phyloP scores from a whole-genome alignment of 2,888 invertebrate genomes.

The Erebia epiphron region DNA sequence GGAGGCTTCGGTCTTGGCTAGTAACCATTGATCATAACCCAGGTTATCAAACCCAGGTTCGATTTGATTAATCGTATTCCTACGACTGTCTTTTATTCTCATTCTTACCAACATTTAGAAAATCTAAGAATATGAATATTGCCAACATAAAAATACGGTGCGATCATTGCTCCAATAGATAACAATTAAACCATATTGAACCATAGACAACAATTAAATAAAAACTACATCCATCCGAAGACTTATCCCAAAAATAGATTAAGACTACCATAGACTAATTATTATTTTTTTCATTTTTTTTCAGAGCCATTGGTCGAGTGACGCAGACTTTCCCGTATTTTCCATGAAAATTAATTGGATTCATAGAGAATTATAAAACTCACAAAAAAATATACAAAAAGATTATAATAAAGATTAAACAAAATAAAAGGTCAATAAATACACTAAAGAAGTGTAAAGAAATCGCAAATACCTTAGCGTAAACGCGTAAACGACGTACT shows the following conservation, averaged over 20 bases:
- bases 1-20: too few species aligned
- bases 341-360: conserved; percentile 2
- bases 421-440: too few species aligned
- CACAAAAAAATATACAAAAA: too few species aligned
- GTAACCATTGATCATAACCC: too few species aligned
- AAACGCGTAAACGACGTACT: too few species aligned
- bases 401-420: too few species aligned
- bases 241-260: too few species aligned
- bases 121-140: neutral
- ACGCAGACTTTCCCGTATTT: conserved; percentile 12
- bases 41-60: too few species aligned
- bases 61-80: too few species aligned
- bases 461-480: too few species aligned
- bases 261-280: neutral
- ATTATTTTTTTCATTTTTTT: neutral
- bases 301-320: conserved; percentile 16
- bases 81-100: neutral
- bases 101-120: neutral
- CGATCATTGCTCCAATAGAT: neutral
- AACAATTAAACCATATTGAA: neutral
- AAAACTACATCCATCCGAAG: too few species aligned
- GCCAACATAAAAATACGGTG: neutral
- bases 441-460: too few species aligned
- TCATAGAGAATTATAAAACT: neutral
- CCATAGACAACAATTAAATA: neutral